These are phyloP conservation scores for Salvelinus fontinalis DNA, from an alignment of 2,113 vertebrate genomes.

Conservation along the genomic window DNA sequence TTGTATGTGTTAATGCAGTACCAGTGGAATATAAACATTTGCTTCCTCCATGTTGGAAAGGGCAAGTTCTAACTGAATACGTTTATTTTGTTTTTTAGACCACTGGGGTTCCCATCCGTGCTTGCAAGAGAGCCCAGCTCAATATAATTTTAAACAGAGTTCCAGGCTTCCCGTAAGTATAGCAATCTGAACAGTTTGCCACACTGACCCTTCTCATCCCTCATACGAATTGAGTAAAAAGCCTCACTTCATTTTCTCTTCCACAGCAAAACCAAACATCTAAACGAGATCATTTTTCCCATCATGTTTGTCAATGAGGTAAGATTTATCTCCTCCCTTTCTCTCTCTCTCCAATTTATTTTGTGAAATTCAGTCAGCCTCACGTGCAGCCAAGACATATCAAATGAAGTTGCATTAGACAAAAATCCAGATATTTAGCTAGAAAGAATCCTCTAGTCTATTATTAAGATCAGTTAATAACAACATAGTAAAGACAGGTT, in stretches of 20 bases:
- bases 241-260: neutral
- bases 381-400: too few species aligned
- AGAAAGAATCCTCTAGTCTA: too few species aligned
- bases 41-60: neutral
- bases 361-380: too few species aligned
- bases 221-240: too few species aligned
- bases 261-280: slow-evolving; percentile 65
- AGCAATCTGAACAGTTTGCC: neutral
- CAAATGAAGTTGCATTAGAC: too few species aligned
- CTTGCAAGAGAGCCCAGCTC: slow-evolving; percentile 78
- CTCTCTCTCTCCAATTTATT: too few species aligned
- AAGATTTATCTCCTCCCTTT: slow-evolving; percentile 13
- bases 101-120: slow-evolving; percentile 76
- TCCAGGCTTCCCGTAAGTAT: slow-evolving; percentile 75
- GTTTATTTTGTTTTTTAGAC: slow-evolving; percentile 57
- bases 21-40: neutral
- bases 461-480: too few species aligned
- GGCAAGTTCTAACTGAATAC: neutral
- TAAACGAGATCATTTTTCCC: slow-evolving; percentile 78
- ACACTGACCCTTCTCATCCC: neutral
- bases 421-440: too few species aligned
- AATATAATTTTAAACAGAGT: slow-evolving; percentile 76
- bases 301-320: slow-evolving; percentile 83
- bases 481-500: too few species aligned
- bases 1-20: too few species aligned